These are phyloP conservation scores for Criorhina ranunculi DNA, from an alignment of 2,888 invertebrate species.

Conservation along the genomic window DNA sequence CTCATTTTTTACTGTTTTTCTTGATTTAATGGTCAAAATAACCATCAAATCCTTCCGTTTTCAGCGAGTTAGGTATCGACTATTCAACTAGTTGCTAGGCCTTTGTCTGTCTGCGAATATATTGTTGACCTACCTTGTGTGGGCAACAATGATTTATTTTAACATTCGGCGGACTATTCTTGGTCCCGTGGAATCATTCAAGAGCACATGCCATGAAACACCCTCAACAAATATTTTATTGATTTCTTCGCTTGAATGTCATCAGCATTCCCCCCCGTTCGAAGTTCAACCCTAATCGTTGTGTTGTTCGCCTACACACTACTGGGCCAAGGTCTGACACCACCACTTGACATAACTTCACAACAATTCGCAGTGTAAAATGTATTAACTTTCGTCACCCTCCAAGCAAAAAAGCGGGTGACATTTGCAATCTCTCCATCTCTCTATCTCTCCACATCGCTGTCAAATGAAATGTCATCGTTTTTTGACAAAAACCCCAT, in stretches of 20 bases:
- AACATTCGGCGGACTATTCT: too few relatives aligned
- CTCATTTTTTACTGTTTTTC: too few relatives aligned
- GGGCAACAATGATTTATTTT: too few relatives aligned
- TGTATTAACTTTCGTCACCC: slow-evolving; percentile 10
- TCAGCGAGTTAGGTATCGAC: too few relatives aligned
- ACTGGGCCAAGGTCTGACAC: slow-evolving; percentile 69
- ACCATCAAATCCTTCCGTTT: too few relatives aligned
- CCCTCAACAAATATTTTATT: background rate
- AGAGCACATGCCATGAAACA: too few relatives aligned
- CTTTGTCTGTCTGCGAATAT: too few relatives aligned
- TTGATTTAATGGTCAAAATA: too few relatives aligned
- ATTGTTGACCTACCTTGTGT: too few relatives aligned
- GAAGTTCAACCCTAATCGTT: slow-evolving; percentile 13
- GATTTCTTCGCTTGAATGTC: background rate
- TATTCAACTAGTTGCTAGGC: too few relatives aligned
- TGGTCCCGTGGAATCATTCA: too few relatives aligned
- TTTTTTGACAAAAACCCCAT: slow-evolving; percentile 21
- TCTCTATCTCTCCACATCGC: too few relatives aligned
- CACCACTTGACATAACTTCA: slow-evolving; percentile 53
- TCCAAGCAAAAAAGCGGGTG: background rate
- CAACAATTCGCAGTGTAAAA: slow-evolving; percentile 20
- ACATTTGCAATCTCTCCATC: slow-evolving; percentile 22
- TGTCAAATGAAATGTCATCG: slow-evolving; percentile 27
- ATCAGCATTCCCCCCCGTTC: background rate
- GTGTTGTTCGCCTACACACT: background rate